Conservation (phyloP, 2,113 vertebrate species). For the Pavo muticus region DNA sequence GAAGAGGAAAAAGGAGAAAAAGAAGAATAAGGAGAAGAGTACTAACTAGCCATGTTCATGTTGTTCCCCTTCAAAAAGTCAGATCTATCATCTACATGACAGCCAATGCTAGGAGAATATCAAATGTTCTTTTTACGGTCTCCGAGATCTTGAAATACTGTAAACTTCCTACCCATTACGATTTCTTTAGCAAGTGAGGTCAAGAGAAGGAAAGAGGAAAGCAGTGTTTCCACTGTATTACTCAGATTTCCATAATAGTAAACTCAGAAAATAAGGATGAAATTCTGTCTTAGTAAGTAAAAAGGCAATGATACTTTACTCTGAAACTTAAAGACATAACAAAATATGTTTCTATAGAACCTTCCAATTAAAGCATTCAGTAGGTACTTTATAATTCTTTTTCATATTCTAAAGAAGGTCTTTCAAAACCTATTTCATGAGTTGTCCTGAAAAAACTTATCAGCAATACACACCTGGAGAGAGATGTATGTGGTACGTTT, state of each 20-base stretch:
- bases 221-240: neutral
- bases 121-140: neutral
- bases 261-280: neutral
- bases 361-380: neutral
- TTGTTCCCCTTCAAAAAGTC: neutral
- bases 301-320: neutral
- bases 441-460: neutral
- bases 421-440: neutral
- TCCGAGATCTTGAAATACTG: neutral
- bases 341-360: neutral
- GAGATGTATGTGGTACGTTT: neutral
- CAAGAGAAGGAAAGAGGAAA: neutral
- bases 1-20: conserved; percentile 35
- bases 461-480: neutral
- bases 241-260: neutral
- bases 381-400: neutral
- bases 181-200: neutral
- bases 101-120: neutral
- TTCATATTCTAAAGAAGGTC: neutral
- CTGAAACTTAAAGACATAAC: neutral
- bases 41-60: neutral
- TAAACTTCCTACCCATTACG: neutral
- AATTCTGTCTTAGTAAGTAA: neutral
- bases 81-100: neutral
- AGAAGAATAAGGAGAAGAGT: conserved; percentile 13